These are phyloP conservation scores for Holotrichia oblita DNA, from an alignment of 1,140 invertebrate species.

Conservation along the genomic window DNA sequence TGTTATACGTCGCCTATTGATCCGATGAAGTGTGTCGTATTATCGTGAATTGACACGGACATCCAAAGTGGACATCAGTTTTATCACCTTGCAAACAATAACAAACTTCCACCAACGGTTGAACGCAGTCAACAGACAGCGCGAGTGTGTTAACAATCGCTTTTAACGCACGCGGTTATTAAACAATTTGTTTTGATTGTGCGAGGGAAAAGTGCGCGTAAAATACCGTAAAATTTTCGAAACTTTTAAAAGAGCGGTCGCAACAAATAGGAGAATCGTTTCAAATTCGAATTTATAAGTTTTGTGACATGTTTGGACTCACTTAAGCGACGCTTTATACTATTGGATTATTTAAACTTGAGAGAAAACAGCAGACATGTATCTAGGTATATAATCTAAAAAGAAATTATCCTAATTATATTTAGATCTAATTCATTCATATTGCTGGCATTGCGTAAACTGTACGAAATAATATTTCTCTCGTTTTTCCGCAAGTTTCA, in stretches of 20 bases:
- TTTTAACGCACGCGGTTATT: no score
- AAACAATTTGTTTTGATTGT: background rate
- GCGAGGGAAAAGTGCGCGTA: slow-evolving; percentile 35
- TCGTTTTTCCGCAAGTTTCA: background rate
- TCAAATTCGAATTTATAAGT: background rate
- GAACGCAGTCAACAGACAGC: slow-evolving; percentile 7
- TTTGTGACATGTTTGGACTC: slow-evolving; percentile 34
- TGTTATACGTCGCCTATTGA: slow-evolving; percentile 39
- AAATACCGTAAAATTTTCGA: background rate
- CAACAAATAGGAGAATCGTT: background rate
- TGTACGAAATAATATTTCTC: slow-evolving; percentile 32
- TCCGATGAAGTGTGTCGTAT: slow-evolving; percentile 40
- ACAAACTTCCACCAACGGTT: slow-evolving; percentile 24
- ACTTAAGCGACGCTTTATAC: background rate
- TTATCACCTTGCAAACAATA: background rate
- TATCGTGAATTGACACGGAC: slow-evolving; percentile 38
- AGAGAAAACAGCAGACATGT: slow-evolving; percentile 41
- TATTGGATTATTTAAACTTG: background rate
- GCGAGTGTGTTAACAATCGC: background rate
- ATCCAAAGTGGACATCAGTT: slow-evolving; percentile 37
- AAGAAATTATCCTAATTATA: no score
- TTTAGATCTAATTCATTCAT: background rate
- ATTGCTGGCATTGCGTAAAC: slow-evolving; percentile 33
- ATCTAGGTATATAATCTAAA: slow-evolving; percentile 44
- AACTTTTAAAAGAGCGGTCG: background rate